phyloP scores from a whole-genome alignment of 1,140 invertebrate species.

The Lethrus apterus region DNA sequence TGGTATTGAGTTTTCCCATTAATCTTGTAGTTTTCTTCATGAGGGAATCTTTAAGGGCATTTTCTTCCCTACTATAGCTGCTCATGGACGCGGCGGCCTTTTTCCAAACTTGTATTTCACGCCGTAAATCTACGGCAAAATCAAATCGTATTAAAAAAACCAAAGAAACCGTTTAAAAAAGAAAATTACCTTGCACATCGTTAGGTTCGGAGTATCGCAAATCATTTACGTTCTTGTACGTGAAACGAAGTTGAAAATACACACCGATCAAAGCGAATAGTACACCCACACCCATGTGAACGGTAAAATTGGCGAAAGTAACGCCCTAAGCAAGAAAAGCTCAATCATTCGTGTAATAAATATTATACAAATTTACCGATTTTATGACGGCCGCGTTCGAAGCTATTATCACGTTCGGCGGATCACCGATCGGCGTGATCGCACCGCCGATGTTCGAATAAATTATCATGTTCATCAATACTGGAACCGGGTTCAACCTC shows the following conservation, averaged over 20 bases:
- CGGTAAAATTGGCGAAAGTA: slow-evolving; percentile 69
- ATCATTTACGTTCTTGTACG: slow-evolving; percentile 62
- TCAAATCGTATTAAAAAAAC: too few relatives aligned
- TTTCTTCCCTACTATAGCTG: slow-evolving; percentile 77
- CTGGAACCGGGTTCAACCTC: slow-evolving; percentile 76
- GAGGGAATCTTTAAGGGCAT: slow-evolving; percentile 65
- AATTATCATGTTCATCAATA: slow-evolving; percentile 72
- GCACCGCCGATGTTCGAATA: slow-evolving; percentile 86
- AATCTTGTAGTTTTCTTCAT: slow-evolving; percentile 67
- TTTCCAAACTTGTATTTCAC: slow-evolving; percentile 80
- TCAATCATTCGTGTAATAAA: too few relatives aligned
- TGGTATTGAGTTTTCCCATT: slow-evolving; percentile 61
- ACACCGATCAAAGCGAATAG: slow-evolving; percentile 60
- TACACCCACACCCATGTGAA: slow-evolving; percentile 73
- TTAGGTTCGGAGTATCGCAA: slow-evolving; percentile 62
- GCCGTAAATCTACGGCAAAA: slow-evolving; percentile 61
- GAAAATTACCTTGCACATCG: slow-evolving; percentile 52
- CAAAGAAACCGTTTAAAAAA: slow-evolving; percentile 7
- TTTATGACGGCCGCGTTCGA: slow-evolving; percentile 61
- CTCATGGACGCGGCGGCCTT: slow-evolving; percentile 71
- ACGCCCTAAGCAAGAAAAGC: slow-evolving; percentile 59
- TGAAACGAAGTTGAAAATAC: slow-evolving; percentile 62
- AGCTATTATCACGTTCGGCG: slow-evolving; percentile 84
- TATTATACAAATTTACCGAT: too few relatives aligned
- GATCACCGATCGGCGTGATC: slow-evolving; percentile 80